phyloP scores from a whole-genome alignment of 2,888 invertebrate genomes.

The Epsilonema sp. region DNA sequence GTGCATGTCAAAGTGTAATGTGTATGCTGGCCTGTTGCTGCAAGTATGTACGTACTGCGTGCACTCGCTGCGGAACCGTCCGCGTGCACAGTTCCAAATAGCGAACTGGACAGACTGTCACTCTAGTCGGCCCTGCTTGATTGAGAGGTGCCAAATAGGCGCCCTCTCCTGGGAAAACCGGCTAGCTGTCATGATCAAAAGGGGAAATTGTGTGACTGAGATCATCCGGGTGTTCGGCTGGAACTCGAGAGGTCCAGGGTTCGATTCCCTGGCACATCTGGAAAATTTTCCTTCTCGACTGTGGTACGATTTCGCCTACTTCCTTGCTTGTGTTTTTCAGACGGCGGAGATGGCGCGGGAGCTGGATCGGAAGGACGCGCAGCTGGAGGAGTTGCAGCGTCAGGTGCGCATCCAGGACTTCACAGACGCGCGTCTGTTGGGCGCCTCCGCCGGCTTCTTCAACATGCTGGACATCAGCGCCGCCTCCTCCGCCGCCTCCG shows the following conservation, averaged over 20 bases:
- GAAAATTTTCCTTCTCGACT: too few species aligned
- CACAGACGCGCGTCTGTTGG: not conserved
- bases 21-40: too few species aligned
- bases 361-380: slow-evolving; percentile 62
- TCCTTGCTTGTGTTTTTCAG: slow-evolving; percentile 30
- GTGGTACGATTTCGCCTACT: not conserved
- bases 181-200: too few species aligned
- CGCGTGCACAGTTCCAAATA: too few species aligned
- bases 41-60: too few species aligned
- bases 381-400: slow-evolving; percentile 65
- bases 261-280: too few species aligned
- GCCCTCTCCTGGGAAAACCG: too few species aligned
- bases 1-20: too few species aligned
- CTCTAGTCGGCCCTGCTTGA: slow-evolving; percentile 31
- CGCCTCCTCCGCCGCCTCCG: not conserved
- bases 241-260: too few species aligned
- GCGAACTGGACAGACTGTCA: slow-evolving; percentile 67
- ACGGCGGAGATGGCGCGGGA: slow-evolving; percentile 57
- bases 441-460: not conserved
- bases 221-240: too few species aligned
- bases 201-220: not conserved
- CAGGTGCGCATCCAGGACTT: slow-evolving; percentile 52
- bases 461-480: not conserved
- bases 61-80: too few species aligned
- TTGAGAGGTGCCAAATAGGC: too few species aligned